Evolutionary conservation across 2,797 vertebrate genomes (phyloP), one percentile per base, ranked within the genome.

Genomic region (Gambelia wislizenii): DNA sequence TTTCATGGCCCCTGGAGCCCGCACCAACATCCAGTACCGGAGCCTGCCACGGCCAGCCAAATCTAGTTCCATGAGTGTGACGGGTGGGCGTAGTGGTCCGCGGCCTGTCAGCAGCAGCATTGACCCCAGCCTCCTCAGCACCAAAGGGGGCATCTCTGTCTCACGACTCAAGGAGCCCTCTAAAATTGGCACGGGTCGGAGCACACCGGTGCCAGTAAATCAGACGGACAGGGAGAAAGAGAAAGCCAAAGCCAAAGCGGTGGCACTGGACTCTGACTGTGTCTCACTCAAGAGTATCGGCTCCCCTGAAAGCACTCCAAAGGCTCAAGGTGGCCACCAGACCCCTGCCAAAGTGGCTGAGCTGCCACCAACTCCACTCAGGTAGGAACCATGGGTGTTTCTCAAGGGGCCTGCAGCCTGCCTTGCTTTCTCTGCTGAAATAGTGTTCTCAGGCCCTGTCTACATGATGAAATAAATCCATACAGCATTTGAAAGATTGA

Each of bases 201-300:
- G 95, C 16, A 91, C 94, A 0, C 93, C 97, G 0, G 98, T 98
- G 25, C 98, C 98, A 0, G 98, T 99, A 91, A 99, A 99, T 96
- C 99, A 99, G 95, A 99, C 99, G 0, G 99, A 99, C 91, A 96
- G 98, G 4, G 98, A 99, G 94, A 99, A 99, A 93, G 99, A 99
- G 95, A 97, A 98, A 90, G 98, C 98, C 93, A 99, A 98, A 94
- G 98, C 98, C 87, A 99, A 99, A 94, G 98, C 98, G 0, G 98
- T 98, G 79, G 98, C 97, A 0, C 97, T 98, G 30, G 98, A 99
- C 94, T 97, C 98, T 0, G 98, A 99, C 90, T 97, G 97, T 4
- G 94, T 92, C 82, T 94, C 92, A 9, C 93, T 97, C 84, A 97
- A 97, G 95, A 93, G 96, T n/a, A 95, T 97, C 52, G 96, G 97